A percentile compares a stretch with the other conserved stretches of the same genome.
Conservation (phyloP, 1,140 invertebrate species). For the Brachionus sp. region DNA sequence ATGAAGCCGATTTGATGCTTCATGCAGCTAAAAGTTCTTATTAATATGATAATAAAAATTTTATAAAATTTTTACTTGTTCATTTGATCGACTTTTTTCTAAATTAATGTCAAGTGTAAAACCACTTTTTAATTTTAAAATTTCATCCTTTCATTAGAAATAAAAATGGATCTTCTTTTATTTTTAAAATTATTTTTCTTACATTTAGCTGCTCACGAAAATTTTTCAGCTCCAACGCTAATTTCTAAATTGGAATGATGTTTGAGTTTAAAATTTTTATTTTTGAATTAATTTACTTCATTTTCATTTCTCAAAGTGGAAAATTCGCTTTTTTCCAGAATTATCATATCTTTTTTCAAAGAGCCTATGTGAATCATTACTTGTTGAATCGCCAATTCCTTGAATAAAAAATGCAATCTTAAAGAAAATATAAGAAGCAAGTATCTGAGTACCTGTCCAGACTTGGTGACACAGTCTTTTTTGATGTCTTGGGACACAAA, state of each 20-base stretch:
- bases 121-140: conserved; percentile 54
- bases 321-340: conserved; percentile 60
- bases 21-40: conserved; percentile 52
- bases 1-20: conserved; percentile 53
- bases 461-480: conserved; percentile 38
- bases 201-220: background rate
- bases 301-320: conserved; percentile 57
- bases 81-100: conserved; percentile 55
- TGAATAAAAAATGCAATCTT: background rate
- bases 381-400: conserved; percentile 58
- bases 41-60: background rate
- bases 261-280: background rate
- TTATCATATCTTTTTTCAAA: conserved; percentile 60
- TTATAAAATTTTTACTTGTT: conserved; percentile 50
- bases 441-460: background rate
- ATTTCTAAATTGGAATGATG: background rate
- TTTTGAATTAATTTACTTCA: conserved; percentile 50
- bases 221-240: background rate
- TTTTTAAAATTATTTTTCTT: background rate
- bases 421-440: background rate
- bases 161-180: background rate
- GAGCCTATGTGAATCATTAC: conserved; percentile 55
- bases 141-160: conserved; percentile 50
- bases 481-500: conserved; percentile 36
- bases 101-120: conserved; percentile 58